Evolutionary conservation across 92 coral and sea anemone species (phyloP).

Genomic region (Porites lobata): DNA sequence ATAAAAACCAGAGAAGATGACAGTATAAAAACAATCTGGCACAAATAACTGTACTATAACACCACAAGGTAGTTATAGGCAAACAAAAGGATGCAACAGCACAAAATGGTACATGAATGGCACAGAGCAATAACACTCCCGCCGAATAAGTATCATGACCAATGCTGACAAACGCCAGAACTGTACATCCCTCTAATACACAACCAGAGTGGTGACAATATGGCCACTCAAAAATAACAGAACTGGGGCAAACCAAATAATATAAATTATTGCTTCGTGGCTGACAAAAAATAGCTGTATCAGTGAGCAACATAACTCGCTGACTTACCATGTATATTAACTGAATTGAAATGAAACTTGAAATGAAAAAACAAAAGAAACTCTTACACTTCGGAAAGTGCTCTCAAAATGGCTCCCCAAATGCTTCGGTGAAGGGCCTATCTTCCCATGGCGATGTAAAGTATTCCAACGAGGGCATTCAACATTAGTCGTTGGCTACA

Average conservation of each 20-base stretch:
- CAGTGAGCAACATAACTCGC: not conserved
- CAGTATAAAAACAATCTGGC: not conserved
- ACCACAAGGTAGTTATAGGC: not conserved
- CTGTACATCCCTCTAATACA: not conserved
- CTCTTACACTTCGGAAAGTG: no score
- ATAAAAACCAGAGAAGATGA: not conserved
- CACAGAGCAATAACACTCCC: slow-evolving; percentile 9
- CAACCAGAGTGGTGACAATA: not conserved
- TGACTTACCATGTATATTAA: no score
- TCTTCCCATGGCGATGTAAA: not conserved
- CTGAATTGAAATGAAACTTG: no score
- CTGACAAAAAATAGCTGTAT: slow-evolving; percentile 1
- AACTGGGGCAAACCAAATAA: not conserved
- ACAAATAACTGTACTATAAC: no score
- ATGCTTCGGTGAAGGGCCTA: not conserved
- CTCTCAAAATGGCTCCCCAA: not conserved
- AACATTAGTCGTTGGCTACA: not conserved
- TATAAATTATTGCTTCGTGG: slow-evolving; percentile 5
- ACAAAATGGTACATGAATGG: not conserved
- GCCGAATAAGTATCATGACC: slow-evolving; percentile 7
- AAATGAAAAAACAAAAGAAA: no score
- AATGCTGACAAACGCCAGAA: slow-evolving; percentile 3
- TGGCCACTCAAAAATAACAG: not conserved
- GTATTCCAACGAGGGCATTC: not conserved
- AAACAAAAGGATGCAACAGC: not conserved